Conservation (phyloP, 2,797 vertebrate genomes). For the Sternarchorhynchus goeldii region DNA sequence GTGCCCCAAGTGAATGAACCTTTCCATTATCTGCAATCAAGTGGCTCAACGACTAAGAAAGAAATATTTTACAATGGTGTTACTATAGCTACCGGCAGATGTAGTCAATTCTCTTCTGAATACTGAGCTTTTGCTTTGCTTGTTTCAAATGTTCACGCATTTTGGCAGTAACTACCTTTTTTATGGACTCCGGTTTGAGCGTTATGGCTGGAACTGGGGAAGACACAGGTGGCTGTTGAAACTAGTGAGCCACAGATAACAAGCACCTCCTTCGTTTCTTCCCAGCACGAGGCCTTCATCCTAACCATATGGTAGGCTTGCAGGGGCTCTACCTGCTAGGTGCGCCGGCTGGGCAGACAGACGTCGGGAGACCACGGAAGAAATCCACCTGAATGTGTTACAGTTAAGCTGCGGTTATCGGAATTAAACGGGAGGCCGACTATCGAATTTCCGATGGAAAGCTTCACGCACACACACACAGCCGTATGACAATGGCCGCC, state of each 20-base stretch:
- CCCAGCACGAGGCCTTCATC: constrained; percentile 9
- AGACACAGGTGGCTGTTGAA: constrained; percentile 34
- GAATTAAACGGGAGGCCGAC: no score
- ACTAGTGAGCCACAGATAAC: constrained; percentile 35
- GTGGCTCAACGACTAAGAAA: constrained; percentile 7
- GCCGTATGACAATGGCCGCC: no score
- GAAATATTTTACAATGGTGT: constrained; percentile 40
- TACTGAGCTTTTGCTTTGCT: constrained; percentile 40
- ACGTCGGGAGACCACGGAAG: not conserved
- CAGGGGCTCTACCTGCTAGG: constrained; percentile 7
- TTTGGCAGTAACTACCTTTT: constrained; percentile 35
- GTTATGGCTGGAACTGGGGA: constrained; percentile 24
- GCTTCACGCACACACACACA: no score
- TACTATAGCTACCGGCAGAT: constrained; percentile 53
- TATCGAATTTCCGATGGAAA: no score
- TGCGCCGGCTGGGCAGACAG: constrained; percentile 17
- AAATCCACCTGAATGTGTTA: constrained; percentile 24
- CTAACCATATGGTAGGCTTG: constrained; percentile 20
- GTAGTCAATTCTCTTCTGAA: constrained; percentile 7
- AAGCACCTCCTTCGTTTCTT: constrained; percentile 11
- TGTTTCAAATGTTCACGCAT: constrained; percentile 34
- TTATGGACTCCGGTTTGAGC: constrained; percentile 21
- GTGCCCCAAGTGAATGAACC: not conserved
- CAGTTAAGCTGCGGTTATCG: not conserved
- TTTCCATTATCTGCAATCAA: constrained; percentile 20